A percentile compares a stretch with the other conserved stretches of the same genome.
Evolutionary conservation across 2,888 invertebrate species (phyloP).

Genomic region (Clanis bilineata): DNA sequence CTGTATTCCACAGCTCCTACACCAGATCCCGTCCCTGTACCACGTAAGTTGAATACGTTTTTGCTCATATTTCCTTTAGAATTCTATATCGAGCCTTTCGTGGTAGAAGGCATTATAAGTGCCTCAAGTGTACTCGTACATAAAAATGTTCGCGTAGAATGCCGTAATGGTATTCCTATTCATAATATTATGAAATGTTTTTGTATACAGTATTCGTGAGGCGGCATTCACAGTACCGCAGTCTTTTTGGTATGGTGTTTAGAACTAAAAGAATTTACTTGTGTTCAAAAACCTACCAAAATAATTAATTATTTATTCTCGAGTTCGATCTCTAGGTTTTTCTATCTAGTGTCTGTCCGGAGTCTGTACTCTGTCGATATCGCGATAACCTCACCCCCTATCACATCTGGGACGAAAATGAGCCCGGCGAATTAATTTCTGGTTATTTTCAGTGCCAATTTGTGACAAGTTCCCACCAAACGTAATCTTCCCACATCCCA

Average conservation of each 20-base stretch:
- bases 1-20: slow-evolving; percentile 20
- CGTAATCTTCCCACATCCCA: slow-evolving; percentile 57
- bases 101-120: not conserved
- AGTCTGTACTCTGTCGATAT: too few relatives aligned
- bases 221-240: too few relatives aligned
- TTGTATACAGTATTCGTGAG: too few relatives aligned
- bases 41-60: slow-evolving; percentile 33
- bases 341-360: too few relatives aligned
- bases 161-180: not conserved
- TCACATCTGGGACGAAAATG: too few relatives aligned
- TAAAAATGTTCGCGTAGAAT: not conserved
- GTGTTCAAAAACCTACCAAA: too few relatives aligned
- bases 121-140: not conserved
- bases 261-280: not conserved
- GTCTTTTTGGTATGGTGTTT: not conserved
- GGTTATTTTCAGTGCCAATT: slow-evolving; percentile 42
- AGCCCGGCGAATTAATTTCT: too few relatives aligned
- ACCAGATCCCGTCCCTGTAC: slow-evolving; percentile 30
- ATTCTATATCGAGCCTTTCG: not conserved
- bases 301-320: too few relatives aligned
- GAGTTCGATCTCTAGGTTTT: too few relatives aligned
- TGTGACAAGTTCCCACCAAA: slow-evolving; percentile 53
- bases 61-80: not conserved
- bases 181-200: not conserved
- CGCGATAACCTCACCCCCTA: too few relatives aligned